Evolutionary conservation across 1,140 invertebrate species (phyloP), one percentile per base, ranked within the genome.

Genomic region (Agrypnia vestita): DNA sequence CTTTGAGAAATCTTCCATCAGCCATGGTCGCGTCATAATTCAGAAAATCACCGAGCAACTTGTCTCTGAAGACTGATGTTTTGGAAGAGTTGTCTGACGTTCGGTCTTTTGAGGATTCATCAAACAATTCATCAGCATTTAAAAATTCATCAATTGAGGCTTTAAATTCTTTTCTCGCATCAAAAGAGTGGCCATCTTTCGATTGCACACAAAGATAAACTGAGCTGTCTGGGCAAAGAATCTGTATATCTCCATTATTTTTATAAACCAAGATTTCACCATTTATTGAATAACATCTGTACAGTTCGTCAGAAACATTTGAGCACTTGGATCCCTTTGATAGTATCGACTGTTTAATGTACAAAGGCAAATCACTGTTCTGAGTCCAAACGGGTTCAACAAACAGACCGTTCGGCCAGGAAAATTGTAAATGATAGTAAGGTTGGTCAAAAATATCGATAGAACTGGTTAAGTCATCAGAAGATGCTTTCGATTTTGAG

Each of bases 321-420:
- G 71, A 46, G 43, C 21, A 44, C 35, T 77, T 64, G 15, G 51
- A 12, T 17, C 25, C 17, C 53, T 77, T 9, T 51, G 84, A 82
- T n/a, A 80, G 71, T 15, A 80, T 72, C 79, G 84, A 87, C 83
- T 91, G 91, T 78, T 87, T 88, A 17, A 91, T 89, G 74, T 90
- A 89, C 51, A 88, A 89, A 61, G 90, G 84, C 81, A 84, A 83
- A 55, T 86, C 78, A 8, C 85, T 85, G 83, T 87, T 85, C 46
- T 86, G 72, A 80, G 86, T 84, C 74, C 87, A 84, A 71, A 90
- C 84, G 47, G 86, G 87, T 85, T 91, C 87, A 21, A 90, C 89
- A 21, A 89, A 84, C 17, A 90, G 85, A 1, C 91, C 90, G 76
- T 90, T 89, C 1, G 90, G 88, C 87, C 89, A 90, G 8, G 90